These are phyloP conservation scores for Notarius quadriscutis DNA, from an alignment of 2,113 vertebrate species.

Conservation along the genomic window DNA sequence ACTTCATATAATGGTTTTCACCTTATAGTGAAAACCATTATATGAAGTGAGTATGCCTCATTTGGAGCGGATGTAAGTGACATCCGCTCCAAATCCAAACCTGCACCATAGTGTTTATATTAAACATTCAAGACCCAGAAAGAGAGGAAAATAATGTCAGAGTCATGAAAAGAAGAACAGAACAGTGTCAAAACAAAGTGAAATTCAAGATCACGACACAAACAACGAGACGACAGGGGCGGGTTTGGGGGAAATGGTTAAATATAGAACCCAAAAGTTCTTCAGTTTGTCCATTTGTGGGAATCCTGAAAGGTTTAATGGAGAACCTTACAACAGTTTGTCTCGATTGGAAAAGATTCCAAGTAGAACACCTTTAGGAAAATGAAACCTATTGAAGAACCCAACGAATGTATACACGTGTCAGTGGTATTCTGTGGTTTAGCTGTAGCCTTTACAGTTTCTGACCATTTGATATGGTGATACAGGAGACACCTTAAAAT, in stretches of 20 bases:
- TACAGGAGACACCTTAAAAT: neutral
- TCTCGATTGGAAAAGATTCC: neutral
- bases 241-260: neutral
- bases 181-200: neutral
- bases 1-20: neutral
- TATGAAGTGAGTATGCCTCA: too few relatives aligned
- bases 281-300: neutral
- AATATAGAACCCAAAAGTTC: neutral
- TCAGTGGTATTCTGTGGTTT: neutral
- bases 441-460: too few relatives aligned
- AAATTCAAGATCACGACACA: neutral
- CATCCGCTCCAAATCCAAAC: conserved; percentile 47
- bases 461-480: neutral
- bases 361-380: neutral
- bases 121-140: conserved; percentile 26
- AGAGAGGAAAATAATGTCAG: neutral
- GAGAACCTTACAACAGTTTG: neutral
- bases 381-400: neutral
- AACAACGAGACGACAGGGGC: neutral
- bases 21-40: neutral
- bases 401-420: neutral
- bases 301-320: neutral
- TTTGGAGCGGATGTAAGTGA: conserved; percentile 21
- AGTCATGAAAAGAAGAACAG: neutral
- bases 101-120: conserved; percentile 40